Base-by-base conservation (phyloP, 2,888 invertebrate species). In the Minunthozetes semirufus region DNA sequence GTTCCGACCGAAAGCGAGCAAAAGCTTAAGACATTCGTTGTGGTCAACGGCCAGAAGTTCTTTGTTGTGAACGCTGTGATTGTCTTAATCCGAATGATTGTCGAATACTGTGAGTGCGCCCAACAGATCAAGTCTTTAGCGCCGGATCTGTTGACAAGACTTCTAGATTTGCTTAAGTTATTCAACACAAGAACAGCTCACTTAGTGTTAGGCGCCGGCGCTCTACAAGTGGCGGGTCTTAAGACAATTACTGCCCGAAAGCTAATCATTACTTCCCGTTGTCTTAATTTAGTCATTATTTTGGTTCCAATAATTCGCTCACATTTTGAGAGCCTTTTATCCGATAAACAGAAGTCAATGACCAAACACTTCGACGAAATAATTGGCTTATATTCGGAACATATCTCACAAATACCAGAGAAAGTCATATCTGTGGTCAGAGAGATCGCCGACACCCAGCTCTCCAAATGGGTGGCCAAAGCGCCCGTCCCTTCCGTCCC, bases 211-310 rank as follows among this genome's bases (percentile, higher is more conserved):
- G 98, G 97, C 61, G 98, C 97, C 56, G 97, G 97, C 61, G 98
- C 99, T 8, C 88, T 98, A 81, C 91, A 93, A 81, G 90, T 94
- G 78, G 95, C 95, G 50, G 97, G 97, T 6, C 85, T 94, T 73
- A 93, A 93, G 84, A 94, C 93, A 33, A 96, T 96, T 78, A 94
- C 96, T 5, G 95, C 93, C 80, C 92, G 92, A 48, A 96, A 97
- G 85, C 70, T 78, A 17, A 75, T 79, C n/a, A 75, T 78, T 72
- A 76, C 84, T 2, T 83, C 83, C 79, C 80, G 86, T 27, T 85
- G 85, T 76, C 82, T 86, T 17, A 85, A 86, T 79, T 80, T 86
- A 53, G 82, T 86, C 48, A 81, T 82, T 11, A 76, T 90, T 90
- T 80, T 91, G 78, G 81, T 86, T 77, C 84, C 84, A 15, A 78